Base-by-base conservation (phyloP, 2,888 invertebrate species). In the Campoplex capitator region DNA sequence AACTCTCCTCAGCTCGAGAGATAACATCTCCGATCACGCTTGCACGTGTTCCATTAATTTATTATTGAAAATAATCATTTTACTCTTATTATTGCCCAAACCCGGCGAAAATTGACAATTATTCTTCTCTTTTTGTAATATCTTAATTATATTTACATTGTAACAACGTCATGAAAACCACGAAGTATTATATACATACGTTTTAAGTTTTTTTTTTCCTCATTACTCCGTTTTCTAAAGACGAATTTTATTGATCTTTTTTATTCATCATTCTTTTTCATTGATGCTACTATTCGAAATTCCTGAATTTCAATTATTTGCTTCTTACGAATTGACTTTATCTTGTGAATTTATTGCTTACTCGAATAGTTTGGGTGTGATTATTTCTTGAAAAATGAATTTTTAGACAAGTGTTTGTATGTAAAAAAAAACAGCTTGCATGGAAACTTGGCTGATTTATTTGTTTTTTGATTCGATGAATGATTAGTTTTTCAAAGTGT, bases 11-110 rank as follows among this genome's bases (percentile, higher is more conserved):
- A 32, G n/a, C 9, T n/a, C 70, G 16, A 70, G 74, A n/a, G 38
- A 73, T 11, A 13, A 9, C 0, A 42, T 38, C 38, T 74, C 74
- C 42, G 38, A 58, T 58, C 23, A 23, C 74, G 23, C 11, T 56
- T 58, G 74, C 76, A 76, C 48, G 45, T 65, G 42, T 48, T 75
- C 35, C 32, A 65, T 56, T 78, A 65, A 85, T 76, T 76, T 74
- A 80, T 85, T 58, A 58, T 58, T 58, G 58, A 35, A 35, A 56
- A 48, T 74, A 74, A 54, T 18, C 42, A 45, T 73, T 74, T 76
- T 32, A 56, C 54, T 45, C 28, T 62, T 45, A 71, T 71, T 70
- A 70, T 70, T 56, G 42, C 42, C 42, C 7, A 1, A 9, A 42
- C 42, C 9, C 6, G 42, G 42, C 42, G 7, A 9, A 42, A 42